Evolutionary conservation across 2,888 invertebrate species (phyloP).

Genomic region (Epirrhoe tristata): DNA sequence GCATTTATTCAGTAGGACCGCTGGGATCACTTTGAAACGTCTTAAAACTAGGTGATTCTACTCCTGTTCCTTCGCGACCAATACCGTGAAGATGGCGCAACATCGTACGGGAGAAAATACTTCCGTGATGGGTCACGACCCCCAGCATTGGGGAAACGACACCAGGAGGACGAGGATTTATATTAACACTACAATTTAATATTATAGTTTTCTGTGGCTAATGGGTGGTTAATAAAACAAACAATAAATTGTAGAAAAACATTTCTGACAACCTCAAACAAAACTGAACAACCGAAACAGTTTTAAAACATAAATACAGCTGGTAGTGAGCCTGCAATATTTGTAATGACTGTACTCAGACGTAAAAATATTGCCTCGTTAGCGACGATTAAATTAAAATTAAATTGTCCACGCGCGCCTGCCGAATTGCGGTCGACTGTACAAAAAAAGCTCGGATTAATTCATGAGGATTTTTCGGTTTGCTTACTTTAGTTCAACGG

Average conservation of each 20-base stretch:
- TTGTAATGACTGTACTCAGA: slow-evolving; percentile 33
- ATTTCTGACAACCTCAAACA: background rate
- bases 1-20: too few species aligned
- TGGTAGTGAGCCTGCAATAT: slow-evolving; percentile 26
- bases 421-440: slow-evolving; percentile 12
- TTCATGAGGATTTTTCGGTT: background rate
- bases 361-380: slow-evolving; percentile 40
- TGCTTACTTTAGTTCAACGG: background rate
- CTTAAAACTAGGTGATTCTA: too few species aligned
- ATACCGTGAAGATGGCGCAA: too few species aligned
- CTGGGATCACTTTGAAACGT: too few species aligned
- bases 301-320: slow-evolving; percentile 1
- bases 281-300: background rate
- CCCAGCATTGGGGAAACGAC: too few species aligned
- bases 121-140: too few species aligned
- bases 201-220: background rate
- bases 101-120: too few species aligned
- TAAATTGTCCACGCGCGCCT: slow-evolving; percentile 28
- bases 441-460: slow-evolving; percentile 11
- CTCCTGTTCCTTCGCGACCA: too few species aligned
- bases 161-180: too few species aligned
- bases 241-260: background rate
- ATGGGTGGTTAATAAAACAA: background rate
- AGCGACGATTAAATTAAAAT: slow-evolving; percentile 39
- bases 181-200: background rate